A percentile compares a stretch with the other conserved stretches of the same genome.
Conservation (phyloP, 2,797 vertebrate genomes). For the Eptatretus atami region DNA sequence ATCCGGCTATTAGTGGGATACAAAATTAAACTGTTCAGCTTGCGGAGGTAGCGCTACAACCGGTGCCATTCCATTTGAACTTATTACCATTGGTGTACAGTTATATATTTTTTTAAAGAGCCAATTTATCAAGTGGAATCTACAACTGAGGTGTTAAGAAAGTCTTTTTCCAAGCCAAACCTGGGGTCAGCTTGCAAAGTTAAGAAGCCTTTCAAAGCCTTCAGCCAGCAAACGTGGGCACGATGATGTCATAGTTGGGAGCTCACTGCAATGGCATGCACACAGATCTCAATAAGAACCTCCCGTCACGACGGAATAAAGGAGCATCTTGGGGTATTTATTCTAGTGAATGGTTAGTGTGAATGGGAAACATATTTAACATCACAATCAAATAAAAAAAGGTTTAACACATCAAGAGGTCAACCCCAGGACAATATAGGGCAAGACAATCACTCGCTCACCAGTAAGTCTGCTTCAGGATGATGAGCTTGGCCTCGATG, state of each 20-base stretch:
- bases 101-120: no score
- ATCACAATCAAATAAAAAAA: background rate
- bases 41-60: no score
- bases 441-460: conserved; percentile 12
- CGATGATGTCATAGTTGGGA: conserved; percentile 40
- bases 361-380: background rate
- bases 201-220: conserved; percentile 38
- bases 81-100: no score
- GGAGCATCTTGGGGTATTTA: background rate
- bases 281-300: no score
- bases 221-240: conserved; percentile 37
- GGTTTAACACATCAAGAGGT: background rate
- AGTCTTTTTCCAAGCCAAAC: conserved; percentile 12
- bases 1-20: no score
- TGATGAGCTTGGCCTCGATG: conserved; percentile 34
- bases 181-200: conserved; percentile 52
- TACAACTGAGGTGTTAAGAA: no score
- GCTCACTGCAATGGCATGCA: conserved; percentile 20
- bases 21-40: no score
- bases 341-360: no score
- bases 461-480: conserved; percentile 56
- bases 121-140: no score
- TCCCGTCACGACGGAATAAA: background rate
- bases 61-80: no score
- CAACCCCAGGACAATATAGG: no score